phyloP scores from a whole-genome alignment of 2,888 invertebrate species.

The Perizoma affinitatum region DNA sequence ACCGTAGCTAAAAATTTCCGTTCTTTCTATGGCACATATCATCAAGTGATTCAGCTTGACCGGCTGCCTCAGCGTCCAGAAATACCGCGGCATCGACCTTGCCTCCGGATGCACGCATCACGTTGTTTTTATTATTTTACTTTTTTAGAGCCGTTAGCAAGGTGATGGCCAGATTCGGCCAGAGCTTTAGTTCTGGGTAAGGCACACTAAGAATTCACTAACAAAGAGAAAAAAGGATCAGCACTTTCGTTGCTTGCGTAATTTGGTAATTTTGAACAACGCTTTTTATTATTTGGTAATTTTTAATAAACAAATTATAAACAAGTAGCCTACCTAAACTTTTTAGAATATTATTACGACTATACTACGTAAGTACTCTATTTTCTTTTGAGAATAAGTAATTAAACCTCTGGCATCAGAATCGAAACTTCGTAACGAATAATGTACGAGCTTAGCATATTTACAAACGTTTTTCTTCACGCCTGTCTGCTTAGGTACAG shows the following conservation, averaged over 20 bases:
- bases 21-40: constrained; percentile 57
- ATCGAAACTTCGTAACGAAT: constrained; percentile 7
- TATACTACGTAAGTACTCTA: no score
- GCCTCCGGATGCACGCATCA: constrained; percentile 71
- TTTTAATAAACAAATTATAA: no score
- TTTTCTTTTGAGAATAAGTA: no score
- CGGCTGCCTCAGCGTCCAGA: constrained; percentile 67
- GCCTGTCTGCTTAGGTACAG: constrained; percentile 29
- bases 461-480: constrained; percentile 25
- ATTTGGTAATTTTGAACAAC: neutral
- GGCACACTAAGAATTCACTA: constrained; percentile 15
- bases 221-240: constrained; percentile 7
- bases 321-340: no score
- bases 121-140: constrained; percentile 75
- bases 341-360: no score
- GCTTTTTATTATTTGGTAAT: neutral
- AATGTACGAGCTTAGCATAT: constrained; percentile 19
- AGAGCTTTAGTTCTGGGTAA: constrained; percentile 33
- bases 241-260: neutral
- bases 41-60: constrained; percentile 67
- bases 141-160: constrained; percentile 70
- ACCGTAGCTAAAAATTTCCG: constrained; percentile 52
- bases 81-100: constrained; percentile 80
- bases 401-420: constrained; percentile 1
- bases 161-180: constrained; percentile 66